Percentiles rank a stretch among this genome's conserved stretches.
Evolutionary conservation across 2,113 vertebrate genomes (phyloP).

Genomic region (Patagioenas fasciata): DNA sequence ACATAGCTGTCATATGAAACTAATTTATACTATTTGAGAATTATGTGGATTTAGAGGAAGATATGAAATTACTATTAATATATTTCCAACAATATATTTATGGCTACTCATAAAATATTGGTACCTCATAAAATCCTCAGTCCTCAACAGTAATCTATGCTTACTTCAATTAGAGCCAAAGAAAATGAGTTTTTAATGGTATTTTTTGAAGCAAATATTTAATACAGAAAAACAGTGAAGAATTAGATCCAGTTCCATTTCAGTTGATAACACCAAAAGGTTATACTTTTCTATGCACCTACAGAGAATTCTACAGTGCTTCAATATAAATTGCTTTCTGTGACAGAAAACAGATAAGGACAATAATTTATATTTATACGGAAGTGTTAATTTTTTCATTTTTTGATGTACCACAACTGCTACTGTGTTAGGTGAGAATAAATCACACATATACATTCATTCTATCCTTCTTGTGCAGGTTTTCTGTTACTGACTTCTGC

Average conservation of each 20-base stretch:
- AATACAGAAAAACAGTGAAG: background rate
- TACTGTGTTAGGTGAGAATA: slow-evolving; percentile 38
- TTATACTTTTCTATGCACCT: background rate
- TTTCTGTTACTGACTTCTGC: slow-evolving; percentile 16
- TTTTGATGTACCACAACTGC: slow-evolving; percentile 26
- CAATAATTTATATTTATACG: background rate
- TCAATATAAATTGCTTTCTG: slow-evolving; percentile 14
- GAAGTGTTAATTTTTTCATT: slow-evolving; percentile 4
- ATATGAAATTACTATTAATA: background rate
- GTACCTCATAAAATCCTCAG: background rate
- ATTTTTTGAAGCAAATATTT: background rate
- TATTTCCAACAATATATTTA: background rate
- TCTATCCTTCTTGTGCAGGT: background rate
- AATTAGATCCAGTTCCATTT: background rate
- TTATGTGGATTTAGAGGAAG: background rate
- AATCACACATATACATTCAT: background rate
- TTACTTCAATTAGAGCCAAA: background rate
- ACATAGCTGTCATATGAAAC: background rate
- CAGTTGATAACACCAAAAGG: background rate
- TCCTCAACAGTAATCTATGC: background rate
- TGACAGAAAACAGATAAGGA: slow-evolving; percentile 5
- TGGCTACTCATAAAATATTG: slow-evolving; percentile 3
- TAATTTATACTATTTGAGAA: background rate
- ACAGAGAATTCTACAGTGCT: background rate
- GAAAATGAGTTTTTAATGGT: background rate